Evolutionary conservation across 2,797 vertebrate species (phyloP).

Genomic region (Acrossocheilus wenchowensis): DNA sequence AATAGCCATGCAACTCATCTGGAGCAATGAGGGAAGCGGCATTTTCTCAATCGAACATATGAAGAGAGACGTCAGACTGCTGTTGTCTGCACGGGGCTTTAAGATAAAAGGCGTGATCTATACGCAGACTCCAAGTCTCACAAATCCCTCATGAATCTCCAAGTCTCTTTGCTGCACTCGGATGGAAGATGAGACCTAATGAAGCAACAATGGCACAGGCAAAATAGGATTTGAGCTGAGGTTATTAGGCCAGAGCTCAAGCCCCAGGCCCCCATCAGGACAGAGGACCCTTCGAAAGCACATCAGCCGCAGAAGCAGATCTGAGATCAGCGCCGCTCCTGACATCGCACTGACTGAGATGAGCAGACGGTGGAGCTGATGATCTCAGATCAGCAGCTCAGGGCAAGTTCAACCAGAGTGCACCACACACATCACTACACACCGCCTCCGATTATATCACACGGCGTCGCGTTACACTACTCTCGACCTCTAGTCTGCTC

Average conservation of each 20-base stretch:
- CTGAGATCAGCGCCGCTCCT: slow-evolving; percentile 16
- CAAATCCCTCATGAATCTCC: slow-evolving; percentile 57
- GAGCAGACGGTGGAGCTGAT: neutral
- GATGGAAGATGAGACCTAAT: slow-evolving; percentile 64
- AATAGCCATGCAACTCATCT: neutral
- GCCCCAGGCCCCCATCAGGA: slow-evolving; percentile 50
- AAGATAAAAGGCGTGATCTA: slow-evolving; percentile 49
- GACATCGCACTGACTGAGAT: neutral
- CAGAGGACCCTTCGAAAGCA: neutral
- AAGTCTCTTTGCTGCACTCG: slow-evolving; percentile 55
- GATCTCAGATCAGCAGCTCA: slow-evolving; percentile 14
- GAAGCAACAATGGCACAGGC: slow-evolving; percentile 56
- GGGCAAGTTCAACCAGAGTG: slow-evolving; percentile 23
- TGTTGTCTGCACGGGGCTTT: neutral
- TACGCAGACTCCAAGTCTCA: slow-evolving; percentile 49
- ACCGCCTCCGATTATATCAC: neutral
- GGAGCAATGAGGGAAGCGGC: neutral
- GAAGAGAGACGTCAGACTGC: slow-evolving; percentile 24
- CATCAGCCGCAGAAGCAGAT: slow-evolving; percentile 26
- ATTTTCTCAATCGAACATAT: slow-evolving; percentile 7
- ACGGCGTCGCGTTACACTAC: neutral
- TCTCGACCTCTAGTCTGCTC: neutral
- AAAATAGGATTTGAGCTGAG: slow-evolving; percentile 62
- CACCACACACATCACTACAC: slow-evolving; percentile 16
- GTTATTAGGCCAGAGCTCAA: slow-evolving; percentile 57